phyloP scores from a whole-genome alignment of 2,797 vertebrate genomes.

The Chelon auratus region DNA sequence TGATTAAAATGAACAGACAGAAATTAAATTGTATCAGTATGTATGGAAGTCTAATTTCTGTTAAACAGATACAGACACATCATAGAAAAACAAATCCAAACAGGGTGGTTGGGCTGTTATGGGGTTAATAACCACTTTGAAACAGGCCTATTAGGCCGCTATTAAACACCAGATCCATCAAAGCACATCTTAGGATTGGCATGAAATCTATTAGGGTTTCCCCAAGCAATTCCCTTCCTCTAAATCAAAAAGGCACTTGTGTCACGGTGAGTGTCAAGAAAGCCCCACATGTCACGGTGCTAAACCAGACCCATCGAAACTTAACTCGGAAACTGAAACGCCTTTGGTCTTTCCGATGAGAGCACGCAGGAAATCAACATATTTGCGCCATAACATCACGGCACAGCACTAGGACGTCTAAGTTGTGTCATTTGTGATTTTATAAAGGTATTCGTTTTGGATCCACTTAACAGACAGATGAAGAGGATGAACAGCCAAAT shows the following conservation, averaged over 20 bases:
- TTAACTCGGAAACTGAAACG: conserved; percentile 43
- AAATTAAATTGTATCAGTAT: background rate
- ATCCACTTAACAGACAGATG: background rate
- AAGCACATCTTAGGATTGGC: background rate
- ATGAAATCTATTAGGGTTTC: background rate
- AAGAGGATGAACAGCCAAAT: background rate
- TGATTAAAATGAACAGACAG: background rate
- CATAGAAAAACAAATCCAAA: too few species aligned
- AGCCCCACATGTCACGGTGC: background rate
- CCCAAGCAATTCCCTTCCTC: background rate
- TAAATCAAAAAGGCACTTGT: background rate
- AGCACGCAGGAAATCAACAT: background rate
- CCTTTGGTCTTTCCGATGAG: conserved; percentile 5
- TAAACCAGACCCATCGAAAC: conserved; percentile 29
- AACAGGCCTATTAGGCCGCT: background rate
- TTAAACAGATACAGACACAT: background rate
- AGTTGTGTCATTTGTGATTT: background rate
- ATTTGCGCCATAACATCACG: conserved; percentile 1
- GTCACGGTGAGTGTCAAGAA: conserved; percentile 23
- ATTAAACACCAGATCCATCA: background rate
- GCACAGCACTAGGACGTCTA: background rate
- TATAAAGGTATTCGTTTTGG: background rate
- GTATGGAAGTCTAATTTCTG: background rate
- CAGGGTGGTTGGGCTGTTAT: too few species aligned
- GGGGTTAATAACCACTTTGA: background rate